Percentiles rank a stretch among this genome's conserved stretches.
Conservation (phyloP, 2,113 vertebrate genomes). For the Barnardius zonarius region DNA sequence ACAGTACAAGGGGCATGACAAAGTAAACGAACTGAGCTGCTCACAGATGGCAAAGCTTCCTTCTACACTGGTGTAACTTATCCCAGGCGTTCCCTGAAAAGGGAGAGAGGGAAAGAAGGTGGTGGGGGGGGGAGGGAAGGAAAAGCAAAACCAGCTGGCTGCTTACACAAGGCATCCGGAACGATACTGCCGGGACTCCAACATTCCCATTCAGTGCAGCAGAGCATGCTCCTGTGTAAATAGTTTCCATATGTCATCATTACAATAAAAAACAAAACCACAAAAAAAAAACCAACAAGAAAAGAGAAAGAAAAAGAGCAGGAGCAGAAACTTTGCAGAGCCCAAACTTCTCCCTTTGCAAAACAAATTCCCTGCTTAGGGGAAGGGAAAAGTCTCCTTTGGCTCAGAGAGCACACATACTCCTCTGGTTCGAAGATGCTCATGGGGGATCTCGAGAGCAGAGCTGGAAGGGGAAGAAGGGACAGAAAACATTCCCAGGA, state of each 20-base stretch:
- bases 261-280: conserved; percentile 54
- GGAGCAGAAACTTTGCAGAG: neutral
- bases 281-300: neutral
- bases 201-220: conserved; percentile 67
- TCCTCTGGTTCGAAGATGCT: neutral
- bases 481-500: neutral
- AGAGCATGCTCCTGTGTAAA: conserved; percentile 70
- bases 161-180: conserved; percentile 69
- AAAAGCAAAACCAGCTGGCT: conserved; percentile 75
- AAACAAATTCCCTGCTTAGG: neutral
- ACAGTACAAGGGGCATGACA: neutral
- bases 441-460: neutral
- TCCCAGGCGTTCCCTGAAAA: conserved; percentile 52
- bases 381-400: neutral
- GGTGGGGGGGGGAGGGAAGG: neutral
- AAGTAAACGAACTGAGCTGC: conserved; percentile 22
- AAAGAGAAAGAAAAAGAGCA: neutral
- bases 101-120: neutral
- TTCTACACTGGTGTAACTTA: conserved; percentile 52
- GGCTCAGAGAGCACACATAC: neutral
- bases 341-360: conserved; percentile 23
- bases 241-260: conserved; percentile 75
- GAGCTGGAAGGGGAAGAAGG: neutral
- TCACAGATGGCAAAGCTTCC: conserved; percentile 64
- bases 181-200: conserved; percentile 71